Conservation (phyloP, 1,140 invertebrate species). For the Sinella curviseta region DNA sequence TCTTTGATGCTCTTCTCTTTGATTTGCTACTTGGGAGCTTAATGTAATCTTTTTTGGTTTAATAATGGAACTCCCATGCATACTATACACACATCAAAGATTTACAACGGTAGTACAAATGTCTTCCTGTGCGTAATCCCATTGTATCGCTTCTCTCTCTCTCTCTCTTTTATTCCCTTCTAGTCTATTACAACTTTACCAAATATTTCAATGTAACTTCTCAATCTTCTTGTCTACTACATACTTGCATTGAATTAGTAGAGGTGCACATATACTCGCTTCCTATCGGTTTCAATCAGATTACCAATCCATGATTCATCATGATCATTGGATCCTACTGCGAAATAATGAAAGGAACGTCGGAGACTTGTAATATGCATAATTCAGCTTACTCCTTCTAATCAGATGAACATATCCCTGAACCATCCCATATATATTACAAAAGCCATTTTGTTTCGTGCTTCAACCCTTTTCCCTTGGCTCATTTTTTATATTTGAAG, state of each 20-base stretch:
- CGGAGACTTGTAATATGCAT: background rate
- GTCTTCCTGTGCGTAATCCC: too few relatives aligned
- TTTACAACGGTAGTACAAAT: too few relatives aligned
- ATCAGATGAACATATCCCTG: background rate
- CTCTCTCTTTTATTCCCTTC: too few relatives aligned
- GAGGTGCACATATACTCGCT: too few relatives aligned
- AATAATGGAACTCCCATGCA: background rate
- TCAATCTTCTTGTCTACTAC: background rate
- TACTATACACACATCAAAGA: too few relatives aligned
- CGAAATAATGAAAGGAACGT: background rate
- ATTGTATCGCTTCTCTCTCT: too few relatives aligned
- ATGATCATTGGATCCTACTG: slow-evolving; percentile 6
- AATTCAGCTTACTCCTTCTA: background rate
- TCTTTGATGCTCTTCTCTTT: background rate
- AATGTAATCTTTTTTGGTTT: background rate
- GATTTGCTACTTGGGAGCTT: background rate
- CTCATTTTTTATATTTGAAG: background rate
- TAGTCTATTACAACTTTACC: too few relatives aligned
- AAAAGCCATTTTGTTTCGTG: background rate
- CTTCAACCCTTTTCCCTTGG: background rate
- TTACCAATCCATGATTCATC: slow-evolving; percentile 3
- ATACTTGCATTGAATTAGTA: too few relatives aligned
- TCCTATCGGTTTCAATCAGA: background rate
- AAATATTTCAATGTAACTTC: background rate
- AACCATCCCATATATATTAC: background rate